Conservation (phyloP, 2,888 invertebrate species). For the Microctonus hyperodae region DNA sequence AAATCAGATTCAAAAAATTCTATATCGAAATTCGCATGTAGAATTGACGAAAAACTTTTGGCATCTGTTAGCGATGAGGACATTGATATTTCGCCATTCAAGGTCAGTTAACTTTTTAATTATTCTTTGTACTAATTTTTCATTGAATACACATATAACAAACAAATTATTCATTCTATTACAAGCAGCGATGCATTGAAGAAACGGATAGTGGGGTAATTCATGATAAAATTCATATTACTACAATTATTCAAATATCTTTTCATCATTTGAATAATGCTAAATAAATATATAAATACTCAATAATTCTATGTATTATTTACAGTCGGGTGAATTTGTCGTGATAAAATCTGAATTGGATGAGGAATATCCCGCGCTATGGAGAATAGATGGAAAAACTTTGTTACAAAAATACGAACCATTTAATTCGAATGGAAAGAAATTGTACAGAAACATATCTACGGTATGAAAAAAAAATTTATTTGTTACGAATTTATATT, state of each 20-base stretch:
- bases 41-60: constrained; percentile 57
- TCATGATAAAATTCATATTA: constrained; percentile 7
- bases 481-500: background rate
- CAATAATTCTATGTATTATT: constrained; percentile 42
- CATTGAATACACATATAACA: constrained; percentile 1
- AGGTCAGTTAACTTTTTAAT: constrained; percentile 44
- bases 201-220: constrained; percentile 54
- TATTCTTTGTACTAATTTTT: constrained; percentile 16
- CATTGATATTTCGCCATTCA: constrained; percentile 60
- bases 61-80: constrained; percentile 57
- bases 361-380: constrained; percentile 85
- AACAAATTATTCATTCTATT: constrained; percentile 34
- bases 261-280: background rate
- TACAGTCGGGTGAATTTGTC: constrained; percentile 87
- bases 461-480: constrained; percentile 70
- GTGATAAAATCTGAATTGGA: constrained; percentile 82
- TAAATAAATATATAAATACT: background rate
- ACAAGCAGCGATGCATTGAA: constrained; percentile 51
- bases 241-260: too few species aligned
- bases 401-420: constrained; percentile 84
- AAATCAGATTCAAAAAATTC: constrained; percentile 51
- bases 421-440: constrained; percentile 81
- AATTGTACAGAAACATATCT: constrained; percentile 85
- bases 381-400: constrained; percentile 89
- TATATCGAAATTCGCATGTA: constrained; percentile 49